Percentiles rank a stretch among this genome's conserved stretches.
Evolutionary conservation across 2,113 vertebrate species (phyloP).

Genomic region (Hystrix brachyura): DNA sequence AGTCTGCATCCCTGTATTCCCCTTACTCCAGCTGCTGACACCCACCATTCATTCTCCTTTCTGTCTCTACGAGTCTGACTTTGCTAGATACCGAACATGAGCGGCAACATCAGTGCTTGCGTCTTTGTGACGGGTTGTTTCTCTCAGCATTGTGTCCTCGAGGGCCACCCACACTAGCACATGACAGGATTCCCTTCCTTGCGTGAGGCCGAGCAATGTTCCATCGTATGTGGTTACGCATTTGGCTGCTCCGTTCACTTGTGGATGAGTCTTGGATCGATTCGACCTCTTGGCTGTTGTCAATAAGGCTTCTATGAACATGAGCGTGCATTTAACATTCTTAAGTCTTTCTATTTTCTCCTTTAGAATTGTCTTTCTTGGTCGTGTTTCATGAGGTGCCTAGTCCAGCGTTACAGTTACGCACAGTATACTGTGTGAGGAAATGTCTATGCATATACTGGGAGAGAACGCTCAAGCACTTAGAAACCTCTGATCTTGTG

Average conservation of each 20-base stretch:
- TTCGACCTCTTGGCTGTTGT: neutral
- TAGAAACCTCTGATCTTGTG: neutral
- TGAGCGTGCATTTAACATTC: neutral
- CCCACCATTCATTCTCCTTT: neutral
- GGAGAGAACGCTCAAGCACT: neutral
- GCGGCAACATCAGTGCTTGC: neutral
- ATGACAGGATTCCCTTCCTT: neutral
- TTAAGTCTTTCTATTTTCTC: constrained; percentile 16
- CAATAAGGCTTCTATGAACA: neutral
- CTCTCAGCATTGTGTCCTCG: neutral
- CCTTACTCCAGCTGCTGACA: neutral
- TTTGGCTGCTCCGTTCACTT: neutral
- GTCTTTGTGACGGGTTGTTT: constrained; percentile 16
- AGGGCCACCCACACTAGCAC: neutral
- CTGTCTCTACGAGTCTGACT: neutral
- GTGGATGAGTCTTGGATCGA: neutral
- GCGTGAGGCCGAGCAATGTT: neutral
- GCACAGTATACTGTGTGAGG: neutral
- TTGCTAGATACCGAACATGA: neutral
- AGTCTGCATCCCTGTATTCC: neutral
- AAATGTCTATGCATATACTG: neutral
- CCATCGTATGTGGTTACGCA: too few relatives aligned
- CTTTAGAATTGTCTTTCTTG: neutral
- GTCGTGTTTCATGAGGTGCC: neutral
- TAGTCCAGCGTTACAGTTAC: neutral